phyloP scores from a whole-genome alignment of 2,888 invertebrate species.

The Coronaproctus castanopsis region DNA sequence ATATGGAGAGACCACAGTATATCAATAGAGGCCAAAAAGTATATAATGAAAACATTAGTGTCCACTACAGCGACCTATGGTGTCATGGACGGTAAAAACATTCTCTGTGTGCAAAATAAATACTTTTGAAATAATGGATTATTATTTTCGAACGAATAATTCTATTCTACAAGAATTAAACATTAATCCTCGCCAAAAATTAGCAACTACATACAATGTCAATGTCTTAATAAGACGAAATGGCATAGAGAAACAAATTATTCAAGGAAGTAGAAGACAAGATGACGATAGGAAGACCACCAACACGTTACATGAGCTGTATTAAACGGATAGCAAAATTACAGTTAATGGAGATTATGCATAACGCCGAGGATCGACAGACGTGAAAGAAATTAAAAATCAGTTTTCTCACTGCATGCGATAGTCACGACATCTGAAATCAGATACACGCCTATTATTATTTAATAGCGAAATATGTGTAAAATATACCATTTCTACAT shows the following conservation, averaged over 20 bases:
- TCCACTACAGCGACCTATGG: neutral
- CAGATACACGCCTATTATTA: neutral
- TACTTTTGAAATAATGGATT: neutral
- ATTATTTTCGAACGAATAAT: neutral
- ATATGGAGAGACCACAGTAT: neutral
- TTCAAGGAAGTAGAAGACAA: too few relatives aligned
- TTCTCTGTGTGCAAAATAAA: neutral
- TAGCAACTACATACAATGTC: too few relatives aligned
- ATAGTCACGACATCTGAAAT: neutral
- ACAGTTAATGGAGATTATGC: neutral
- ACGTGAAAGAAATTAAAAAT: neutral
- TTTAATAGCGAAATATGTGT: too few relatives aligned
- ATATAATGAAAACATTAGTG: neutral
- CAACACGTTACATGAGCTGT: neutral
- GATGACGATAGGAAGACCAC: too few relatives aligned
- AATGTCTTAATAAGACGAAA: neutral
- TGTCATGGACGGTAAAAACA: neutral
- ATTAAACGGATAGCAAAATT: neutral
- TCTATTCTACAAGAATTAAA: neutral
- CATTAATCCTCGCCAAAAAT: too few relatives aligned
- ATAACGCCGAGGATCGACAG: neutral
- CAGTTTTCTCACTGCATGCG: neutral
- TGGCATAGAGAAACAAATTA: neutral
- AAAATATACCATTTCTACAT: constrained; percentile 52
- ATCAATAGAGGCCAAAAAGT: neutral